A percentile compares a stretch with the other conserved stretches of the same genome.
These are phyloP conservation scores for Corythoichthys haematopterus DNA, from an alignment of 2,113 vertebrate species.

Conservation along the genomic window DNA sequence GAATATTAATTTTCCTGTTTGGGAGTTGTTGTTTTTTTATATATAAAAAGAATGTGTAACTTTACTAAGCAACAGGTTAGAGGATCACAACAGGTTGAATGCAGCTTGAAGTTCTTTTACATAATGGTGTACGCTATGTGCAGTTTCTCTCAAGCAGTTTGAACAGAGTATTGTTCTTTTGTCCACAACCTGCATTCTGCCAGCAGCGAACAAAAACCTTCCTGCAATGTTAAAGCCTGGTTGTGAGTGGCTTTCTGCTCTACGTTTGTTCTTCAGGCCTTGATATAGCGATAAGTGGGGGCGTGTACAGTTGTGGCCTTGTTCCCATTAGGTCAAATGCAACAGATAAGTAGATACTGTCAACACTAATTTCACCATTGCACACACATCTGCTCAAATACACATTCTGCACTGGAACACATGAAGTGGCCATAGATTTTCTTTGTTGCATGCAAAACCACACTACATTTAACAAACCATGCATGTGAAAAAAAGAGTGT, in stretches of 20 bases:
- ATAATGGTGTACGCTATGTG: constrained; percentile 61
- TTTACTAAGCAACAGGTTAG: neutral
- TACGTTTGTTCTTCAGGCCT: constrained; percentile 33
- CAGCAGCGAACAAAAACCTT: constrained; percentile 57
- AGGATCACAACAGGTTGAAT: neutral
- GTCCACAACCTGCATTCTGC: constrained; percentile 68
- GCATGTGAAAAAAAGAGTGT: constrained; percentile 26
- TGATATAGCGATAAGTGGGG: constrained; percentile 59
- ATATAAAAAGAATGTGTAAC: neutral
- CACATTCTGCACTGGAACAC: constrained; percentile 21
- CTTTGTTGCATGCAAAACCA: constrained; percentile 43
- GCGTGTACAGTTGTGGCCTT: constrained; percentile 58
- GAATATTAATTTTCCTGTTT: constrained; percentile 4
- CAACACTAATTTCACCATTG: constrained; percentile 44
- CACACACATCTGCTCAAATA: constrained; percentile 39
- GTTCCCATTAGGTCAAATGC: constrained; percentile 61
- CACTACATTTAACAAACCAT: constrained; percentile 49
- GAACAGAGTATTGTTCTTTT: constrained; percentile 61
- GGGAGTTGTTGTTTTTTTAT: neutral
- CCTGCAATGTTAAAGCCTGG: constrained; percentile 49
- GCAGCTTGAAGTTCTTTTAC: constrained; percentile 47
- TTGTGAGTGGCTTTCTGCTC: constrained; percentile 17
- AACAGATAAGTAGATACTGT: constrained; percentile 60
- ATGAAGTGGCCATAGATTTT: constrained; percentile 30
- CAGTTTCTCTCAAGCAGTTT: constrained; percentile 61